These are phyloP conservation scores for Silurus asotus DNA, from an alignment of 2,113 vertebrate genomes.

Conservation along the genomic window DNA sequence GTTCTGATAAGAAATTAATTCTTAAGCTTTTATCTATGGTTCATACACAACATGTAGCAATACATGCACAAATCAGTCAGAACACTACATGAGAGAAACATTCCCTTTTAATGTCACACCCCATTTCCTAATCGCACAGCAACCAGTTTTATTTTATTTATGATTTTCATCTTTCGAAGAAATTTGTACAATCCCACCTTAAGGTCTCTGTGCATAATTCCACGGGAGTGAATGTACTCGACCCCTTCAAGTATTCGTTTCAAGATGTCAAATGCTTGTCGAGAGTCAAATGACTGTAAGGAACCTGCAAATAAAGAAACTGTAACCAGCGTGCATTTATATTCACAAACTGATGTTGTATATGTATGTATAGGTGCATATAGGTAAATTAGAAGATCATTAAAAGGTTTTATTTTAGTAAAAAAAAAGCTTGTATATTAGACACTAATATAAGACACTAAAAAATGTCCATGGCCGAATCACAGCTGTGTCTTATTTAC, in stretches of 20 bases:
- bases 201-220: conserved; percentile 93
- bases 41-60: neutral
- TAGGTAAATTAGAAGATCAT: too few species aligned
- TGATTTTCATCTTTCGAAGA: neutral
- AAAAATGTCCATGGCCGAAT: too few species aligned
- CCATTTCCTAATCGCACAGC: neutral
- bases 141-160: neutral
- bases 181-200: conserved; percentile 76
- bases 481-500: too few species aligned
- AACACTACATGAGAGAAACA: neutral
- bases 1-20: too few species aligned
- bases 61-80: neutral
- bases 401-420: too few species aligned
- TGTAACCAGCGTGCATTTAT: neutral
- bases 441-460: too few species aligned
- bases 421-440: too few species aligned
- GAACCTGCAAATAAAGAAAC: conserved; percentile 64
- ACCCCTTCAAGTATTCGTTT: conserved; percentile 85
- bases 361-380: neutral
- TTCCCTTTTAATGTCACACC: neutral
- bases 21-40: too few species aligned
- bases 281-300: conserved; percentile 74
- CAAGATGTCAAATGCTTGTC: conserved; percentile 79
- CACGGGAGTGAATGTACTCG: conserved; percentile 88
- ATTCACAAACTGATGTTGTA: neutral